These are phyloP conservation scores for Pristiophorus japonicus DNA, from an alignment of 2,113 vertebrate species.

Conservation along the genomic window DNA sequence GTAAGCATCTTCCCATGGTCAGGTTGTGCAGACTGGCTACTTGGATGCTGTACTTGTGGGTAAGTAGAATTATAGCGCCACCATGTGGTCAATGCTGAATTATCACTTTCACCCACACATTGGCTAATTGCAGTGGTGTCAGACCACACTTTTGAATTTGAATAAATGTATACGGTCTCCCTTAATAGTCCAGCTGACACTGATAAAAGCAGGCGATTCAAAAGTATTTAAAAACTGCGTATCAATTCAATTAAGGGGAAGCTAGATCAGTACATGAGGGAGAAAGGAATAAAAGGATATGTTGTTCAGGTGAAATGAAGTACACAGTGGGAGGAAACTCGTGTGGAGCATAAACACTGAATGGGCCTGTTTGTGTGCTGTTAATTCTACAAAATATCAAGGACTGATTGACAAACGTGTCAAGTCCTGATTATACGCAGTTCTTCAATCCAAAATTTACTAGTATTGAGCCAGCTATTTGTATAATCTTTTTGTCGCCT, in stretches of 20 bases:
- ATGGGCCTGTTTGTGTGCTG: not conserved
- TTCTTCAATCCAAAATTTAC: not conserved
- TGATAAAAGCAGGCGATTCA: too few relatives aligned
- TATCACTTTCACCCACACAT: not conserved
- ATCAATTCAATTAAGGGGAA: too few relatives aligned
- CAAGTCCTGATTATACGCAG: not conserved
- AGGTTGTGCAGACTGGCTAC: not conserved
- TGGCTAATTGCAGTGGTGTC: not conserved
- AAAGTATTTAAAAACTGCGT: too few relatives aligned
- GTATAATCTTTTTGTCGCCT: not conserved
- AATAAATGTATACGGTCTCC: not conserved
- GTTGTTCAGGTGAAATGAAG: not conserved
- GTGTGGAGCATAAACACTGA: too few relatives aligned
- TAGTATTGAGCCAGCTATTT: not conserved
- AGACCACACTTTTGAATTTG: not conserved
- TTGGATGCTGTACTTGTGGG: not conserved
- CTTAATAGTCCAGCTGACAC: too few relatives aligned
- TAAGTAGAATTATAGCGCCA: not conserved
- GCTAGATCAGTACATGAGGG: not conserved
- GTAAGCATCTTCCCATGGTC: not conserved
- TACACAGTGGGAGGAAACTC: not conserved
- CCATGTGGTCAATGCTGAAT: slow-evolving; percentile 6
- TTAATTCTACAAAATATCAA: not conserved
- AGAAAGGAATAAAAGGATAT: not conserved
- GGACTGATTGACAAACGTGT: not conserved